Conservation (phyloP, 1,140 invertebrate species). For the Drosophila hydei region DNA sequence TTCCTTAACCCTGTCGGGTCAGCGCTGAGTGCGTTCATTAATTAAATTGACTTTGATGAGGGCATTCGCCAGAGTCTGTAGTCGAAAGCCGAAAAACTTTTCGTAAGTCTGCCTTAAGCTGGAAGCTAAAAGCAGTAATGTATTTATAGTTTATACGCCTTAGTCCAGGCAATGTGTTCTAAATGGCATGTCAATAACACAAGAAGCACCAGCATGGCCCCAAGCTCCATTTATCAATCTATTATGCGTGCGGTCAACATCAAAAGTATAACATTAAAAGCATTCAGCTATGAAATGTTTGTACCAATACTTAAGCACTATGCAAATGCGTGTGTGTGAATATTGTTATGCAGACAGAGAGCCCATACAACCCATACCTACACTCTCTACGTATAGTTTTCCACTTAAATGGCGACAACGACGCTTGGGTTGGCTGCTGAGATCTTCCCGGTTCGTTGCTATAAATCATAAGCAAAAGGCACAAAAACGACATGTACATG, state of each 20-base stretch:
- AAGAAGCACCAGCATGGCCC: slow-evolving; percentile 12
- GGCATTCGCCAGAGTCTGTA: slow-evolving; percentile 17
- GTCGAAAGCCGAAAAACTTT: slow-evolving; percentile 51
- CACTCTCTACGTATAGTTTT: slow-evolving; percentile 29
- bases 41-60: slow-evolving; percentile 80
- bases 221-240: slow-evolving; percentile 36
- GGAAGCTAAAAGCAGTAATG: slow-evolving; percentile 11
- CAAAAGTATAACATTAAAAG: slow-evolving; percentile 73
- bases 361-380: slow-evolving; percentile 1
- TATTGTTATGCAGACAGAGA: slow-evolving; percentile 9
- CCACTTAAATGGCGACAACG: slow-evolving; percentile 39
- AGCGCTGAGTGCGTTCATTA: slow-evolving; percentile 56
- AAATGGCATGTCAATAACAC: slow-evolving; percentile 39
- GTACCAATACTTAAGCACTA: slow-evolving; percentile 23
- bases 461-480: slow-evolving; percentile 57
- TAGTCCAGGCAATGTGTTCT: slow-evolving; percentile 14
- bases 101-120: slow-evolving; percentile 37
- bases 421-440: slow-evolving; percentile 23
- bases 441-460: slow-evolving; percentile 18
- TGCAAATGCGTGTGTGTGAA: slow-evolving; percentile 21
- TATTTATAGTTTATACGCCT: slow-evolving; percentile 1
- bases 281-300: slow-evolving; percentile 63
- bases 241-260: slow-evolving; percentile 67
- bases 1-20: slow-evolving; percentile 21
- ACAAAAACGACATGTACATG: slow-evolving; percentile 50